Conservation (phyloP, 1,140 invertebrate genomes). For the Lordiphosa clarofinis region DNA sequence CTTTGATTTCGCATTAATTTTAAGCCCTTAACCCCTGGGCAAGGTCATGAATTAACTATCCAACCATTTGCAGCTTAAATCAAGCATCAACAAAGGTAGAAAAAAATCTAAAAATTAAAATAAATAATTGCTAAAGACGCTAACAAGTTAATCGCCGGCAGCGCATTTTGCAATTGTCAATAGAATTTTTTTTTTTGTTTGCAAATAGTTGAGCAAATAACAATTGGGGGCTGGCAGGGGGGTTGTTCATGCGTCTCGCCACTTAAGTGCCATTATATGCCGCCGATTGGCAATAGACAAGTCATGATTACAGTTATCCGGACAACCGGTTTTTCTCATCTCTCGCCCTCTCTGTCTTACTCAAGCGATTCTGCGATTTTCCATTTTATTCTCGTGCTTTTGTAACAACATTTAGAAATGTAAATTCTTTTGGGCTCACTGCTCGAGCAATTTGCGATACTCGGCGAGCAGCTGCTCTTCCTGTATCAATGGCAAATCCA, state of each 20-base stretch:
- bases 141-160: slow-evolving; percentile 28
- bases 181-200: slow-evolving; percentile 23
- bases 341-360: too few relatives aligned
- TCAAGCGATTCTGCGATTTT: too few relatives aligned
- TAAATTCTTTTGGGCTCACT: slow-evolving; percentile 14
- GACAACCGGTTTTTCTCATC: slow-evolving; percentile 32
- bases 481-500: slow-evolving; percentile 82
- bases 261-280: slow-evolving; percentile 60
- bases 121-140: slow-evolving; percentile 20
- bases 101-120: slow-evolving; percentile 2
- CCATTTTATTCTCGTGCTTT: too few relatives aligned
- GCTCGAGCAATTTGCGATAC: slow-evolving; percentile 82
- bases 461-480: slow-evolving; percentile 83
- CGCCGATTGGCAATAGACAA: slow-evolving; percentile 49
- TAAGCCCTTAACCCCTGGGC: too few relatives aligned
- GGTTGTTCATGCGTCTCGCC: slow-evolving; percentile 5
- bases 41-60: too few relatives aligned
- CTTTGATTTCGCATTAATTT: too few relatives aligned
- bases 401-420: slow-evolving; percentile 1
- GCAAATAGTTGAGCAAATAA: slow-evolving; percentile 21
- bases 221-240: slow-evolving; percentile 8
- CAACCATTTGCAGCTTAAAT: too few relatives aligned
- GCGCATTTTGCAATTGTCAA: slow-evolving; percentile 42
- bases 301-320: slow-evolving; percentile 67
- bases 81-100: neutral